Base-by-base conservation (phyloP, 1,140 invertebrate species). In the Bombus picipes region DNA sequence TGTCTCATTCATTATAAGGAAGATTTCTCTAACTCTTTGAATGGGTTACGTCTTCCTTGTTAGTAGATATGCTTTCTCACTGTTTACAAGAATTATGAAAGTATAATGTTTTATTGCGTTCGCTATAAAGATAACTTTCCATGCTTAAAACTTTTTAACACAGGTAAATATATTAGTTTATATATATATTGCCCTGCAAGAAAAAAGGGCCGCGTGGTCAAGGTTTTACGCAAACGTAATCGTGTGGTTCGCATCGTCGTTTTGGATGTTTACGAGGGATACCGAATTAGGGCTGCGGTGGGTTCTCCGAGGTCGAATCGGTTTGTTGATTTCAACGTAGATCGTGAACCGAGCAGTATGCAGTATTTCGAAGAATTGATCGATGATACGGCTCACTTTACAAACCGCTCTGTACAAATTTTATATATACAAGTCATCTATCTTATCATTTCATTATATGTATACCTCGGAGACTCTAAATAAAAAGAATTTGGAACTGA, bases 281-380 rank as follows among this genome's bases (percentile, higher is more conserved):
- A 41, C 25, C 18, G 34, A 83, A 75, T 68, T 37, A 22, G 81
- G 59, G 80, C 53, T 66, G 22, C 28, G 41, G 15, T 39, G 47
- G 25, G 73, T 77, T 57, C 22, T 28, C 12, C 81, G 73, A 59
- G 53, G 53, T n/a, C 47, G 47, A 77, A 83, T 71, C 34, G 43
- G 43, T 57, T 66, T 10, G 68, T 53, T 57, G 53, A 77, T 65
- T 77, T 76, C 41, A 66, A 71, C 77, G 59, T 34, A 32, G 25
- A 41, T 41, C 39, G 53, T 43, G 62, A 62, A 81, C 9, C 9
- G 28, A n/a, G 5, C 5, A 53, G 47, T 65, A 28, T 13, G 25
- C 32, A 25, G 15, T 10, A 34, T 39, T 41, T 62, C 75, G 28
- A 9, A 34, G 62, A 68, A 57, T 34, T 47, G 25, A 3, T 43